A percentile compares a stretch with the other conserved stretches of the same genome.
Evolutionary conservation across 2,888 invertebrate species (phyloP).

Genomic region (Gymnocheta viridis): DNA sequence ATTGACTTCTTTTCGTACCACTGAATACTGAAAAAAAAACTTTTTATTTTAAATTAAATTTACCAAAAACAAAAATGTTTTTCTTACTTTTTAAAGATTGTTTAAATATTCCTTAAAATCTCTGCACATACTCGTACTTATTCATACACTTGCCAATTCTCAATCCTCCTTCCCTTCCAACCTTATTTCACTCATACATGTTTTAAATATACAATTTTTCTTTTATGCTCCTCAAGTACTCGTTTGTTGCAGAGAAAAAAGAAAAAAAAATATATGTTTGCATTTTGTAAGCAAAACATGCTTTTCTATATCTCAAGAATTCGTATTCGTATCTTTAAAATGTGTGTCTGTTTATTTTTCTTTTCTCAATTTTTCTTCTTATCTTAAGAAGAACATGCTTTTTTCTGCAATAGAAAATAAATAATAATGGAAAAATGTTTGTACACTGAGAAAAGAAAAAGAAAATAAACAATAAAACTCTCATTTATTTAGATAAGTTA

Average conservation of each 20-base stretch:
- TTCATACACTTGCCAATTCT: constrained; percentile 18
- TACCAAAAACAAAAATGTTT: background rate
- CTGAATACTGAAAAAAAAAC: background rate
- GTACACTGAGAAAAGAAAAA: constrained; percentile 23
- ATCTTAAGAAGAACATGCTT: constrained; percentile 59
- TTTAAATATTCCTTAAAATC: constrained; percentile 18
- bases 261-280: background rate
- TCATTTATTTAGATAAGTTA: constrained; percentile 15
- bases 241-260: constrained; percentile 8
- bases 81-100: background rate
- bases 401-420: constrained; percentile 45
- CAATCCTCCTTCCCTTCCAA: background rate
- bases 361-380: constrained; percentile 27
- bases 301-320: constrained; percentile 57
- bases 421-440: constrained; percentile 32
- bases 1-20: too few species aligned
- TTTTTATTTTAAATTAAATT: background rate
- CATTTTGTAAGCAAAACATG: constrained; percentile 53
- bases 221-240: constrained; percentile 18
- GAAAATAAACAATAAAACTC: background rate
- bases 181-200: background rate
- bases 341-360: constrained; percentile 13
- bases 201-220: constrained; percentile 10
- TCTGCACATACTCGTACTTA: background rate
- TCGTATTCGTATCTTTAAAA: constrained; percentile 44